Conservation (phyloP, 2,113 vertebrate genomes). For the Triplophysa dalaica region DNA sequence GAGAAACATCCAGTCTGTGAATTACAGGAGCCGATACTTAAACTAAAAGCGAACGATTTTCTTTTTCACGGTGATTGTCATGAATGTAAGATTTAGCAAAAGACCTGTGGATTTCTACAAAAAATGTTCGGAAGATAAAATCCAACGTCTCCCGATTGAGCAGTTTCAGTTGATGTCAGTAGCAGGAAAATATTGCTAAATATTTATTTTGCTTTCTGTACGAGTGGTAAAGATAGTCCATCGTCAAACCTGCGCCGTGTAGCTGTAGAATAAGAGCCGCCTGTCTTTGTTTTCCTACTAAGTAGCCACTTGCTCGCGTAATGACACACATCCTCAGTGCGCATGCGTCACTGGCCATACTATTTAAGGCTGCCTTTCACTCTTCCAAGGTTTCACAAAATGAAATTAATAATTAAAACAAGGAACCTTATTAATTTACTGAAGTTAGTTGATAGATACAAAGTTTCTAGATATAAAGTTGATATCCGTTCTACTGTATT, state of each 20-base stretch:
- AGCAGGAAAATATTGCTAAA: background rate
- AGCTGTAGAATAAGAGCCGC: conserved; percentile 21
- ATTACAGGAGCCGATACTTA: background rate
- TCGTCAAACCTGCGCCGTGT: background rate
- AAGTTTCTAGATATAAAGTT: no score
- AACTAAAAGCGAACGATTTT: conserved; percentile 34
- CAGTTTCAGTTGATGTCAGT: background rate
- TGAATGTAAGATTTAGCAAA: conserved; percentile 19
- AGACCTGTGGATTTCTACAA: conserved; percentile 62
- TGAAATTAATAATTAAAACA: background rate
- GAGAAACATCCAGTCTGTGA: conserved; percentile 20
- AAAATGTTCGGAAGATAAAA: background rate
- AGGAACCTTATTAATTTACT: no score
- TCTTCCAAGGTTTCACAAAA: background rate
- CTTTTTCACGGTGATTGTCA: conserved; percentile 47
- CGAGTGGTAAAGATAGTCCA: background rate
- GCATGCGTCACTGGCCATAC: conserved; percentile 64
- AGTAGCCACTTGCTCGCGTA: conserved; percentile 60
- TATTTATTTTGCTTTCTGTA: background rate
- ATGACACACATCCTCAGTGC: conserved; percentile 42
- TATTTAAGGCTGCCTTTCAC: background rate
- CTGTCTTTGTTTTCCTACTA: conserved; percentile 67
- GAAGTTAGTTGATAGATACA: no score
- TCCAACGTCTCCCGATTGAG: background rate
- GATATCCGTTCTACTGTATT: no score